Conservation (phyloP, 2,797 vertebrate species). For the Poeciliopsis infans region DNA sequence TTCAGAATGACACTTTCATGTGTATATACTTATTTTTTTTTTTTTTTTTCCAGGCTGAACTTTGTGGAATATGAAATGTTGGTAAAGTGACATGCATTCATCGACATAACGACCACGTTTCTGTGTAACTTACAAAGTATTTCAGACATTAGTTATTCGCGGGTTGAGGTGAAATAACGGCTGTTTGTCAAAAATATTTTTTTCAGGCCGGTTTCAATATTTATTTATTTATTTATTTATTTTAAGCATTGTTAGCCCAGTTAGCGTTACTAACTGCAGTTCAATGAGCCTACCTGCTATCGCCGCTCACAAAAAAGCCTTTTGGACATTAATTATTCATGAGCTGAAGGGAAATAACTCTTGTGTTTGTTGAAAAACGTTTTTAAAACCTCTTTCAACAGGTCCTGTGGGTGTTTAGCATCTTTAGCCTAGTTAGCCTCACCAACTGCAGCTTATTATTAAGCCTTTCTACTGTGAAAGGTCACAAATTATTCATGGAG, state of each 20-base stretch:
- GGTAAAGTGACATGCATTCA: neutral
- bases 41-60: neutral
- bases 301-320: no score
- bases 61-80: neutral
- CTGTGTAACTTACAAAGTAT: no score
- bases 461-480: neutral
- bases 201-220: neutral
- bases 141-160: no score
- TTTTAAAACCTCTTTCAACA: neutral
- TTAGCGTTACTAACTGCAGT: no score
- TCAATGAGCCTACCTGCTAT: no score
- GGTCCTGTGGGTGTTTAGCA: neutral
- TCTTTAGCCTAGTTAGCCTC: neutral
- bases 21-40: no score
- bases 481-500: neutral
- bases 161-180: no score
- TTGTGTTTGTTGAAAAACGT: neutral
- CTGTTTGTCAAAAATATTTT: neutral
- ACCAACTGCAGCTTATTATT: neutral
- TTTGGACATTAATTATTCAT: no score
- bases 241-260: no score
- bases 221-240: no score
- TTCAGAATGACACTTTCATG: neutral
- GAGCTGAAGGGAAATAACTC: no score
- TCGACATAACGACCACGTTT: neutral